These are phyloP conservation scores for Rhabditoides inermis DNA, from an alignment of 2,888 invertebrate species.

Conservation along the genomic window DNA sequence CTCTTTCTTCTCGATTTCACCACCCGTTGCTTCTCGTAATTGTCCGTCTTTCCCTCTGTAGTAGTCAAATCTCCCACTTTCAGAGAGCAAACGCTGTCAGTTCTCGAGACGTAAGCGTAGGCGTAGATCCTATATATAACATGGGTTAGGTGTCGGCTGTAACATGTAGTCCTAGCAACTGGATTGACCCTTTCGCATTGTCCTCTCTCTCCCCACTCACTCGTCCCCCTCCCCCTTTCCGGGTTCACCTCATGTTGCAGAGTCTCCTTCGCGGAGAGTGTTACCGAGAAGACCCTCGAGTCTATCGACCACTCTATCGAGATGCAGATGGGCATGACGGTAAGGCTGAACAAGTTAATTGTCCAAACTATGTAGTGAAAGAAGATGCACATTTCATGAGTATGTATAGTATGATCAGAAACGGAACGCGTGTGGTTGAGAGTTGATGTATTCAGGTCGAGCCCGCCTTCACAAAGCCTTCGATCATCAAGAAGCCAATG, in stretches of 20 bases:
- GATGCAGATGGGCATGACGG: constrained; percentile 26
- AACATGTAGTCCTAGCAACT: too few species aligned
- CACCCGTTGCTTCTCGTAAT: too few species aligned
- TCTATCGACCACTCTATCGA: constrained; percentile 26
- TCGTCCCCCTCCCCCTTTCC: not conserved
- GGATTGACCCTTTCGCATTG: too few species aligned
- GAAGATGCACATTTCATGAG: not conserved
- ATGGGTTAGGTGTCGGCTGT: too few species aligned
- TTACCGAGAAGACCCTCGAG: constrained; percentile 45
- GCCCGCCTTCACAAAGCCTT: constrained; percentile 44
- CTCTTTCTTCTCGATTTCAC: too few species aligned
- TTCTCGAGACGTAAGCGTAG: too few species aligned
- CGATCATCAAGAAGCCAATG: constrained; percentile 51
- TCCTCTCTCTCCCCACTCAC: too few species aligned
- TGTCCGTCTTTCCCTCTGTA: too few species aligned
- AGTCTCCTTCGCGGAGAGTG: constrained; percentile 50
- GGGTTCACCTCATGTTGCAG: constrained; percentile 20
- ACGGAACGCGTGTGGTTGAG: not conserved
- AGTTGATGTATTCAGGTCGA: constrained; percentile 18
- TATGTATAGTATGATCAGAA: not conserved
- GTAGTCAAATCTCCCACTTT: too few species aligned
- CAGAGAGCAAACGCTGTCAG: too few species aligned
- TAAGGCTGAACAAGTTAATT: not conserved
- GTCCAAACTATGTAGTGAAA: not conserved
- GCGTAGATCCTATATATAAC: too few species aligned